These are phyloP conservation scores for Amiota minor DNA, from an alignment of 2,888 invertebrate genomes.

Conservation along the genomic window DNA sequence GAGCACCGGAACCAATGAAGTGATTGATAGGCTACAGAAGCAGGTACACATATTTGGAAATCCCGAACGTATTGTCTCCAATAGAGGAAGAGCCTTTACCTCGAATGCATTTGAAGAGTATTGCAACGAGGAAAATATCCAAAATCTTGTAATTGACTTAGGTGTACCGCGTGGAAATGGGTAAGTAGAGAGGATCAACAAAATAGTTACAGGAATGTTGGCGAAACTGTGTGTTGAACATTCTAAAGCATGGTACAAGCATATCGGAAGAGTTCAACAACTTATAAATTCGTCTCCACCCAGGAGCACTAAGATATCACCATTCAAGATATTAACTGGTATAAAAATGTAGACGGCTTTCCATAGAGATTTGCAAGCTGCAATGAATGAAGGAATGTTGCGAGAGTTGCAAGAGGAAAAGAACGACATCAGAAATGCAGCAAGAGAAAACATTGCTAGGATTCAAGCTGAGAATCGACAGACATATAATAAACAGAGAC, in stretches of 20 bases:
- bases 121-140: too few relatives aligned
- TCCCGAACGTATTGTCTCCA: slow-evolving; percentile 57
- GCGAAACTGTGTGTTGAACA: too few relatives aligned
- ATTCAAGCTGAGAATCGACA: too few relatives aligned
- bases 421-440: slow-evolving; percentile 4
- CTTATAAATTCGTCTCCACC: slow-evolving; percentile 52
- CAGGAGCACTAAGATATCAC: slow-evolving; percentile 42
- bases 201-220: too few relatives aligned
- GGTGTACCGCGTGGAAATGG: too few relatives aligned
- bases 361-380: not conserved
- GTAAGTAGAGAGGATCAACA: too few relatives aligned
- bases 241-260: slow-evolving; percentile 57
- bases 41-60: slow-evolving; percentile 8
- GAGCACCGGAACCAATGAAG: slow-evolving; percentile 2
- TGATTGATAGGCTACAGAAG: too few relatives aligned
- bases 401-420: slow-evolving; percentile 6
- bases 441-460: too few relatives aligned
- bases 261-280: slow-evolving; percentile 38
- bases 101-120: too few relatives aligned
- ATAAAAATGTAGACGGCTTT: slow-evolving; percentile 21
- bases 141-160: too few relatives aligned
- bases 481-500: too few relatives aligned
- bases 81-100: too few relatives aligned
- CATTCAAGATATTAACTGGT: slow-evolving; percentile 31
- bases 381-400: not conserved